Evolutionary conservation across 1,140 invertebrate species (phyloP).

Genomic region (Camponotus pennsylvanicus): DNA sequence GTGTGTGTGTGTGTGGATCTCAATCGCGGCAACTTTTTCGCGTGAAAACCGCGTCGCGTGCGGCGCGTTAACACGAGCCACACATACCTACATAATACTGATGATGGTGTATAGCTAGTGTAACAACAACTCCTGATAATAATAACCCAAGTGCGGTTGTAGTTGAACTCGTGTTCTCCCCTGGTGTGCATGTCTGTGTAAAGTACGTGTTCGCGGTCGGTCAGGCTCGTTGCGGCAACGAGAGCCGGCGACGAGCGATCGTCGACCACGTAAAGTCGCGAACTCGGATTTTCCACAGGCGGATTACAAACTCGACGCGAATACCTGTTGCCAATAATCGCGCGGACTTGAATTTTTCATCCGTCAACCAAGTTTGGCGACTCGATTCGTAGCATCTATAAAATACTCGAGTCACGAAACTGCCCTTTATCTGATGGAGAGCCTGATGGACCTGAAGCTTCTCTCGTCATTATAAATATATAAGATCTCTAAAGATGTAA

Average conservation of each 20-base stretch:
- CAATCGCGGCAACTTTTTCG: slow-evolving; percentile 44
- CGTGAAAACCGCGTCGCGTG: slow-evolving; percentile 40
- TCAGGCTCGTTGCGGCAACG: slow-evolving; percentile 29
- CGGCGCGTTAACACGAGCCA: slow-evolving; percentile 39
- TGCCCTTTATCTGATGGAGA: background rate
- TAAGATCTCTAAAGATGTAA: background rate
- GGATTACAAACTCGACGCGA: slow-evolving; percentile 51
- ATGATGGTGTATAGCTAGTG: background rate
- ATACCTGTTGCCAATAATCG: slow-evolving; percentile 71
- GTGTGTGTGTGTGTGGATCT: background rate
- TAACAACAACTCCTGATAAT: background rate
- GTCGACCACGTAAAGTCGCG: slow-evolving; percentile 27
- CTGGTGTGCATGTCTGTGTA: background rate
- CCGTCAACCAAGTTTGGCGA: slow-evolving; percentile 1
- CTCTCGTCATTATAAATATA: background rate
- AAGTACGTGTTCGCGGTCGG: slow-evolving; percentile 50
- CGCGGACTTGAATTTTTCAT: slow-evolving; percentile 49
- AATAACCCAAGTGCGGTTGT: slow-evolving; percentile 7
- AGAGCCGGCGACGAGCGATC: slow-evolving; percentile 27
- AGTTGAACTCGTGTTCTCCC: slow-evolving; percentile 16
- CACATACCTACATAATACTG: no score
- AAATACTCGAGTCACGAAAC: background rate
- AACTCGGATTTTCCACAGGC: slow-evolving; percentile 30
- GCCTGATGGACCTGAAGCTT: background rate
- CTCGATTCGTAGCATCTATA: background rate